Percentiles rank a stretch among this genome's conserved stretches.
Evolutionary conservation across 2,888 invertebrate species (phyloP).

Genomic region (Sinelater perroti): DNA sequence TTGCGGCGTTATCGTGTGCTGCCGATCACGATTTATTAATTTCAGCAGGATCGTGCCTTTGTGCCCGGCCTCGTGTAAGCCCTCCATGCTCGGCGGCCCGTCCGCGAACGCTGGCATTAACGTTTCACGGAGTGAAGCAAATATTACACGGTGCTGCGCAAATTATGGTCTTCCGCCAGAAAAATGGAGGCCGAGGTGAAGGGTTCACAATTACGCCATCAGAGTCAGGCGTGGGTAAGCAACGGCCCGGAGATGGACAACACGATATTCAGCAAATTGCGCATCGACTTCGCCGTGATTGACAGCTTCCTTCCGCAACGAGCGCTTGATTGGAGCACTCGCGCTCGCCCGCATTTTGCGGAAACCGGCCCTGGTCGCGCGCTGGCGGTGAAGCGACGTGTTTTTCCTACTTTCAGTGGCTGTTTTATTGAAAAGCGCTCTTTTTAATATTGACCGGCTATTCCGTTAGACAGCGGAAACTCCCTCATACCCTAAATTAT

Average conservation of each 20-base stretch:
- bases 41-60: conserved; percentile 22
- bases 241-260: conserved; percentile 39
- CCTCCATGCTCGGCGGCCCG: conserved; percentile 39
- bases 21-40: conserved; percentile 32
- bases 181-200: conserved; percentile 52
- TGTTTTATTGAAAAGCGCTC: not conserved
- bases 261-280: conserved; percentile 56
- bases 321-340: conserved; percentile 28
- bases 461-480: conserved; percentile 2
- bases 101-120: conserved; percentile 47
- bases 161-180: conserved; percentile 59
- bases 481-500: conserved; percentile 23
- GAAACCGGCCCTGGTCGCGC: too few species aligned
- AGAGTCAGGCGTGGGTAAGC: conserved; percentile 51
- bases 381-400: too few species aligned
- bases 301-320: conserved; percentile 58
- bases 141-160: conserved; percentile 57
- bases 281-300: conserved; percentile 52
- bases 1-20: conserved; percentile 16
- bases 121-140: conserved; percentile 55
- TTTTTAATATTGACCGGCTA: not conserved
- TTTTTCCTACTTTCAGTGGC: too few species aligned
- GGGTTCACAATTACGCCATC: conserved; percentile 57
- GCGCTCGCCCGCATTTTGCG: too few species aligned
- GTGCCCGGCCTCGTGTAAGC: conserved; percentile 17